Evolutionary conservation across 2,113 vertebrate genomes (phyloP).

Genomic region (Sylvia atricapilla): DNA sequence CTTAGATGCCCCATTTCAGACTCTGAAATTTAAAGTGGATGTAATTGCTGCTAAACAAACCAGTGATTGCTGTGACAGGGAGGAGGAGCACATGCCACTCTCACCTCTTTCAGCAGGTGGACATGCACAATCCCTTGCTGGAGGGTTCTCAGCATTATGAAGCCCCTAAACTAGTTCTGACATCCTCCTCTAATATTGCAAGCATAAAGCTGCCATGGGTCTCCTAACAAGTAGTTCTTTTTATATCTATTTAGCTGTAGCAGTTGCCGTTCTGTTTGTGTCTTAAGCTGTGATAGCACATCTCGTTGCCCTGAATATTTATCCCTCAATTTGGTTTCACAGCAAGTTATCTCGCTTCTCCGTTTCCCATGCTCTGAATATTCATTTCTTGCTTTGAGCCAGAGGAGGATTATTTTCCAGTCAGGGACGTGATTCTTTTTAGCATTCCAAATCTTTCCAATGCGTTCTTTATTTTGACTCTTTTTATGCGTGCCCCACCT

Average conservation of each 20-base stretch:
- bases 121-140: not conserved
- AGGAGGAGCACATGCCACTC: not conserved
- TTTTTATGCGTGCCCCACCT: not conserved
- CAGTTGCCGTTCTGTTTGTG: constrained; percentile 12
- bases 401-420: constrained; percentile 21
- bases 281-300: not conserved
- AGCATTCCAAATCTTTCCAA: not conserved
- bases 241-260: constrained; percentile 16
- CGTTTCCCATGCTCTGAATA: constrained; percentile 32
- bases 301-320: constrained; percentile 53
- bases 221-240: not conserved
- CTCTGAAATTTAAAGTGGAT: not conserved
- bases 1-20: not conserved
- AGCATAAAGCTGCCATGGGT: not conserved
- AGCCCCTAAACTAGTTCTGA: not conserved
- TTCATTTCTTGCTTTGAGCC: constrained; percentile 45
- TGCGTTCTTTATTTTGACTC: not conserved
- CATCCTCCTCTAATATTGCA: not conserved
- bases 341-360: constrained; percentile 12
- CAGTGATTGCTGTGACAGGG: not conserved
- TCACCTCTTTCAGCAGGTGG: not conserved
- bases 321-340: constrained; percentile 39
- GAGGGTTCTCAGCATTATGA: not conserved
- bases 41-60: not conserved
- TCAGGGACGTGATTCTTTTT: not conserved